Conservation (phyloP, 2,888 invertebrate species). For the Laothoe populi region DNA sequence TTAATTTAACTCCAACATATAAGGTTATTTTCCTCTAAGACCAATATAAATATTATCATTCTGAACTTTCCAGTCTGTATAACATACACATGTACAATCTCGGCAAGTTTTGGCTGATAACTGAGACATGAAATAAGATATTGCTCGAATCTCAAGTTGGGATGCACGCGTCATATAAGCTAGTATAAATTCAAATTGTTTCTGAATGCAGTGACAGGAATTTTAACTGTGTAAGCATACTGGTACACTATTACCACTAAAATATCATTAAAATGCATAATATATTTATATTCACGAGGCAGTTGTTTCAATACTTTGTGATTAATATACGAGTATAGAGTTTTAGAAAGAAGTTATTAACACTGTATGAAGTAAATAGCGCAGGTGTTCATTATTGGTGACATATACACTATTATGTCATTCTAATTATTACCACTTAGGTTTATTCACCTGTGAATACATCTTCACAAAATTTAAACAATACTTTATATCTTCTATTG, state of each 20-base stretch:
- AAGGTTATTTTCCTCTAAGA: too few species aligned
- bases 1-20: neutral
- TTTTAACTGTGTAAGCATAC: neutral
- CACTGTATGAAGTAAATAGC: neutral
- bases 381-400: neutral
- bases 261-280: constrained; percentile 22
- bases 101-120: neutral
- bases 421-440: neutral
- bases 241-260: constrained; percentile 11
- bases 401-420: neutral
- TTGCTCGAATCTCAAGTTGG: neutral
- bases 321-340: neutral
- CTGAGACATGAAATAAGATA: neutral
- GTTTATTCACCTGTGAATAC: neutral
- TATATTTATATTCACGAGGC: neutral
- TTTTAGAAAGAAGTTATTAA: neutral
- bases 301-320: constrained; percentile 1
- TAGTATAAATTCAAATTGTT: neutral
- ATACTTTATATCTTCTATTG: too few species aligned
- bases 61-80: neutral
- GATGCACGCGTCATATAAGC: neutral
- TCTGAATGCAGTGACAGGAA: neutral
- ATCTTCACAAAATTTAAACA: too few species aligned
- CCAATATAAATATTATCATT: too few species aligned
- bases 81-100: neutral